Base-by-base conservation (phyloP, 2,797 vertebrate species). In the Characodon lateralis region DNA sequence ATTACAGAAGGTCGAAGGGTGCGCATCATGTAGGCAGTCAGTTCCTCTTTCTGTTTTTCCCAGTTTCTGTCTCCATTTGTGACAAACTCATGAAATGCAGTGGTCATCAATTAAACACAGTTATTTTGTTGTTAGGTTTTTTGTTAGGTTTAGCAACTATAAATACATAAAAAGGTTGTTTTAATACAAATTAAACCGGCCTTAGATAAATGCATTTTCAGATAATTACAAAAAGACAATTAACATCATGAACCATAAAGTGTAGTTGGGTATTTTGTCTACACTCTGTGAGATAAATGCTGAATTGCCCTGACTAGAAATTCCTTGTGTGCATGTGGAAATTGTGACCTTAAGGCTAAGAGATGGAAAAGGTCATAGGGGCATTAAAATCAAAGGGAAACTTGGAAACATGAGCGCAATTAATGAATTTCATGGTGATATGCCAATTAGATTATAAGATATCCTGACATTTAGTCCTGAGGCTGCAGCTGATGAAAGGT, bases 361-460 rank as follows among this genome's bases (percentile, higher is more conserved):
- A 5, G 56, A 73, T 56, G 53, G 63, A 88, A 86, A 69, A 87
- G 88, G 86, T 87, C 81, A 78, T 1, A 0, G 46, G 39, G 71
- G 48, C 68, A n/a, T 83, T 85, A 80, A 77, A 83, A 83, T 75
- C 78, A 55, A 76, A 75, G 75, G 31, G 5, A 75, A 77, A 84
- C 59, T 8, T 74, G 24, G 65, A 82, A 81, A 76, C 78, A 65
- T 6, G 31, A 69, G 80, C 1, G 18, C 28, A 3, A 35, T 83
- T 77, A 5, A 61, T 80, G 77, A 80, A 80, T 80, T 78, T 82
- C 0, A 71, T 18, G 81, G 65, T 16, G 0, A 78, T 43, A 28
- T 76, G 82, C 76, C 79, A 74, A 69, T 83, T 39, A 78, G 77
- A 31, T 66, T 58, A 76, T 43, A 35, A 63, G 50, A 78, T 71